Evolutionary conservation across 2,888 invertebrate species (phyloP), one percentile per base, ranked within the genome.

Genomic region (Rapana venosa): DNA sequence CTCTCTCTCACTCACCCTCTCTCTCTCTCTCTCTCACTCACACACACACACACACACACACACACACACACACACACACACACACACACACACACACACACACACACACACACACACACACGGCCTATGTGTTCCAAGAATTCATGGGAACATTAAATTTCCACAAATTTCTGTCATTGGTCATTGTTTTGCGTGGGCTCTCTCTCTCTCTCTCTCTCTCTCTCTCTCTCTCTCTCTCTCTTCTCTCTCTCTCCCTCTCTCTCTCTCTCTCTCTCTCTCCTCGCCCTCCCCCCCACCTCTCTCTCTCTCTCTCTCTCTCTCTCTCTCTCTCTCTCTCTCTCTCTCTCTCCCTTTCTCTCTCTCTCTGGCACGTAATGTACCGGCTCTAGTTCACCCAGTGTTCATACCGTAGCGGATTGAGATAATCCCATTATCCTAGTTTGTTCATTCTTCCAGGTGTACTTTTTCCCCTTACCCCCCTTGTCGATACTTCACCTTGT

Each of bases 121-220:
- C 30, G 30, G n/a, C n/a, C n/a, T n/a, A n/a, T n/a, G n/a, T n/a
- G n/a, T n/a, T n/a, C n/a, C n/a, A n/a, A n/a, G n/a, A n/a, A n/a
- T n/a, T n/a, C n/a, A n/a, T n/a, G n/a, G n/a, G n/a, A n/a, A n/a
- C n/a, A n/a, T 47, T n/a, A n/a, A n/a, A n/a, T 47, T 47, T 47
- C 47, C 4, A 8, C 47, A 47, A 47, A 47, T 79, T 8, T 79
- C 79, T 79, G 35, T 79, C 79, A 32, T 15, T 79, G 35, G 6
- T 15, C 32, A 30, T 79, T 8, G 15, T 35, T 79, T 13, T 79
- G 17, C 32, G 32, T 79, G 22, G 61, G 15, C 22, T 47, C 30
- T 77, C 77, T 35, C 87, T 77, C 66, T 88, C 88, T 77, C 22
- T 77, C 79, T 88, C 36, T 88, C 70, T 88, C 36, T 88, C 47